These are phyloP conservation scores for Altica lythri DNA, from an alignment of 2,888 invertebrate species.

Conservation along the genomic window DNA sequence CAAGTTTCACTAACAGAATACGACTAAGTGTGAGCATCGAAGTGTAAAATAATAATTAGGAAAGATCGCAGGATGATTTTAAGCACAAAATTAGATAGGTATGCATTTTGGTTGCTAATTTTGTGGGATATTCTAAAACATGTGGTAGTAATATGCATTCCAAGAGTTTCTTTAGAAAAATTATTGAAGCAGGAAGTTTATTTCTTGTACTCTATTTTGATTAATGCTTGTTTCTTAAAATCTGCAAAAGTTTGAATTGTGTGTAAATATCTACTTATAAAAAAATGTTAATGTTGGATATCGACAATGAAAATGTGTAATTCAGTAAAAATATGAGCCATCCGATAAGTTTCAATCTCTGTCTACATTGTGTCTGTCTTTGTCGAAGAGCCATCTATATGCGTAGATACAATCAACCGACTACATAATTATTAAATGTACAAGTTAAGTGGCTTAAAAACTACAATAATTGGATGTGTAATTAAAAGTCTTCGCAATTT, in stretches of 20 bases:
- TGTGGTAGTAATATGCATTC: conserved; percentile 3
- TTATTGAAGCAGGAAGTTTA: too few relatives aligned
- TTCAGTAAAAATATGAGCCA: too few relatives aligned
- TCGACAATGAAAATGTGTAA: too few relatives aligned
- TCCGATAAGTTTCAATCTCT: too few relatives aligned
- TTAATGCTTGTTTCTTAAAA: too few relatives aligned
- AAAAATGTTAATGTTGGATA: too few relatives aligned
- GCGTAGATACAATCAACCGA: conserved; percentile 48
- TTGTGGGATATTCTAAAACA: conserved; percentile 5
- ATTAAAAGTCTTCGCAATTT: conserved; percentile 50
- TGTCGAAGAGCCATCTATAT: conserved; percentile 43
- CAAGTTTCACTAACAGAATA: conserved; percentile 25
- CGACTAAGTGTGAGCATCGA: conserved; percentile 34
- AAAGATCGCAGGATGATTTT: conserved; percentile 32
- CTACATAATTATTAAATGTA: conserved; percentile 49
- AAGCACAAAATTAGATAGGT: conserved; percentile 31
- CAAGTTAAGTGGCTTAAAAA: conserved; percentile 49
- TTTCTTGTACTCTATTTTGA: too few relatives aligned
- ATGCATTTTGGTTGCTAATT: conserved; percentile 18
- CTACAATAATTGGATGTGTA: conserved; percentile 47
- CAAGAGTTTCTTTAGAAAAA: too few relatives aligned
- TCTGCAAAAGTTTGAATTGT: too few relatives aligned
- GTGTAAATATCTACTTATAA: too few relatives aligned
- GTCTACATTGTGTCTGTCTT: not conserved
- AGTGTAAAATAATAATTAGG: conserved; percentile 40